Evolutionary conservation across 2,888 invertebrate genomes (phyloP).

Genomic region (Sycophila texana): DNA sequence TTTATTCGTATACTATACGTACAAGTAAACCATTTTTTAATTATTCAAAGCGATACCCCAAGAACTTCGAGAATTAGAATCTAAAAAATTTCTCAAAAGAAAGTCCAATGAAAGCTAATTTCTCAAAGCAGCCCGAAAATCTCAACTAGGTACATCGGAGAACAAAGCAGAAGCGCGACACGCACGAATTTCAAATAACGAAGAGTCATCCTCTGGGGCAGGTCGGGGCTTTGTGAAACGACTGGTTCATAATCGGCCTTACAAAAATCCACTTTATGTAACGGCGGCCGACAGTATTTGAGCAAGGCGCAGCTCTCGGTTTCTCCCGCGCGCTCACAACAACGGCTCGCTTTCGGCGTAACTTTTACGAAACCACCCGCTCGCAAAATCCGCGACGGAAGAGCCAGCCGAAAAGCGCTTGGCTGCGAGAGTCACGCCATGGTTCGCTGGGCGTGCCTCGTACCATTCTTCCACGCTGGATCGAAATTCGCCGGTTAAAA

Average conservation of each 20-base stretch:
- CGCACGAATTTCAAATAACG: background rate
- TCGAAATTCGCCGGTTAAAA: too few species aligned
- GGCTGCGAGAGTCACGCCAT: too few species aligned
- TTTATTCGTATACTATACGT: too few species aligned
- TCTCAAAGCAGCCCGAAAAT: background rate
- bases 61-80: too few species aligned
- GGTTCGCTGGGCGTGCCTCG: too few species aligned
- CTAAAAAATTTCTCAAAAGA: too few species aligned
- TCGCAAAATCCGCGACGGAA: slow-evolving; percentile 22
- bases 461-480: too few species aligned
- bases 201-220: slow-evolving; percentile 34
- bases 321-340: slow-evolving; percentile 24
- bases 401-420: too few species aligned
- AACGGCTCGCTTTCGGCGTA: slow-evolving; percentile 28
- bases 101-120: too few species aligned
- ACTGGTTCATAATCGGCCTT: background rate
- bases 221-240: slow-evolving; percentile 33
- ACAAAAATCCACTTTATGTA: slow-evolving; percentile 39
- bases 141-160: background rate
- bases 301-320: slow-evolving; percentile 30
- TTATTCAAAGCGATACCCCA: too few species aligned
- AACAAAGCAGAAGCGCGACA: background rate
- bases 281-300: slow-evolving; percentile 30
- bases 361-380: slow-evolving; percentile 41
- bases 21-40: too few species aligned